phyloP scores from a whole-genome alignment of 2,113 vertebrate species.

The Todiramphus chloris region DNA sequence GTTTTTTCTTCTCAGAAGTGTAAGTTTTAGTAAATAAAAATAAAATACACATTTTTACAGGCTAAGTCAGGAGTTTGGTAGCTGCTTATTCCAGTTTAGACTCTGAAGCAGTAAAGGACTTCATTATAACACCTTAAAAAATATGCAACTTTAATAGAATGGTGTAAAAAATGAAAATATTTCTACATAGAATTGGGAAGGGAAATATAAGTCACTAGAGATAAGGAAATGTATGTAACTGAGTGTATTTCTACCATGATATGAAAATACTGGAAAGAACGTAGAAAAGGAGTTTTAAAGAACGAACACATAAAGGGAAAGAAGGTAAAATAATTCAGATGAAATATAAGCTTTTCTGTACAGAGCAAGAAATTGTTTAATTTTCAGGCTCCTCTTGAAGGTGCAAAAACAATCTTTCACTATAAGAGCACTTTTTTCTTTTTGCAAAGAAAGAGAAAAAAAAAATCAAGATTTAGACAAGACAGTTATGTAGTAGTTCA shows the following conservation, averaged over 20 bases:
- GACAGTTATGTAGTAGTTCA: not conserved
- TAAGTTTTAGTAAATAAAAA: not conserved
- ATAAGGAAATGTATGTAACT: not conserved
- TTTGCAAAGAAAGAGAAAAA: not conserved
- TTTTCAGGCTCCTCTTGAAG: conserved; percentile 9
- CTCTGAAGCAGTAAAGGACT: not conserved
- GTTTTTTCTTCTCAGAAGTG: not conserved
- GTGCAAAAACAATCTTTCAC: not conserved
- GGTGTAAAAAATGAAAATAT: not conserved
- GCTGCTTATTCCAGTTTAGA: not conserved
- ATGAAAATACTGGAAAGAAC: not conserved
- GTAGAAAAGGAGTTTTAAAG: not conserved
- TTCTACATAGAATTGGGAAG: not conserved
- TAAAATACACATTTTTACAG: not conserved
- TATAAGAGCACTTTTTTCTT: not conserved
- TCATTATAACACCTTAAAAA: not conserved
- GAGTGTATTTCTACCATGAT: not conserved
- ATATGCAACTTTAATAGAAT: not conserved
- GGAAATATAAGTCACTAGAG: not conserved
- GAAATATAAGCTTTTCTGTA: not conserved
- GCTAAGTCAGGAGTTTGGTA: not conserved
- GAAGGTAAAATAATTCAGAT: not conserved
- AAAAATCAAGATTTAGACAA: not conserved
- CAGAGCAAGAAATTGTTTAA: not conserved
- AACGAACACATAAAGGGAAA: not conserved